Evolutionary conservation across 2,797 vertebrate species (phyloP).

Genomic region (Telmatherina bonti): DNA sequence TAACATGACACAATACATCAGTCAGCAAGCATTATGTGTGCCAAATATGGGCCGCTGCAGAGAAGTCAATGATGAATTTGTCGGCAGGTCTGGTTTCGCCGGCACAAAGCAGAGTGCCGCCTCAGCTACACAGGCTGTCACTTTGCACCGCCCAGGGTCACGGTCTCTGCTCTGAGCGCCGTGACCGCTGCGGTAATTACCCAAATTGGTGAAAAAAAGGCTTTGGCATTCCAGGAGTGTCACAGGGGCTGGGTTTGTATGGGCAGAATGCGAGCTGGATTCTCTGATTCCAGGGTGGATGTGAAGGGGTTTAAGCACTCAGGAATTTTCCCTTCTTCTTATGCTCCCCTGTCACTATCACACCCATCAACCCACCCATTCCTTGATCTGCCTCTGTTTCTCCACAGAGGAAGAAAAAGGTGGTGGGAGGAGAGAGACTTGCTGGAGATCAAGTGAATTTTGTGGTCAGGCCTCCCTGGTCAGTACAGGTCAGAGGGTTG

Average conservation of each 20-base stretch:
- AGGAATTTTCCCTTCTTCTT: slow-evolving; percentile 73
- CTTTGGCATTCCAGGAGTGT: slow-evolving; percentile 76
- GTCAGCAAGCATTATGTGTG: slow-evolving; percentile 51
- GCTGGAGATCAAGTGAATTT: slow-evolving; percentile 68
- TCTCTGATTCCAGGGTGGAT: slow-evolving; percentile 78
- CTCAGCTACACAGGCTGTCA: slow-evolving; percentile 72
- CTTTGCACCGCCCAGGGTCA: slow-evolving; percentile 73
- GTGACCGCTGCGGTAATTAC: slow-evolving; percentile 79
- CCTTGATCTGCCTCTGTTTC: slow-evolving; percentile 68
- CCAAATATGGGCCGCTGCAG: slow-evolving; percentile 56
- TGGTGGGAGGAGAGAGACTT: slow-evolving; percentile 58
- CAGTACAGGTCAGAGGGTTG: slow-evolving; percentile 60
- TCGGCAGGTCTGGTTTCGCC: slow-evolving; percentile 70
- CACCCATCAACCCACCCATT: slow-evolving; percentile 70
- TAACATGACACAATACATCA: slow-evolving; percentile 52
- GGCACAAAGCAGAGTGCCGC: slow-evolving; percentile 64
- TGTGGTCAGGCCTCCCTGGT: slow-evolving; percentile 54
- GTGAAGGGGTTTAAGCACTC: slow-evolving; percentile 77
- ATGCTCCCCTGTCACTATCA: slow-evolving; percentile 68
- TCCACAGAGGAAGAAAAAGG: slow-evolving; percentile 59
- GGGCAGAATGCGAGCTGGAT: slow-evolving; percentile 66
- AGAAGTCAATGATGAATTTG: slow-evolving; percentile 77
- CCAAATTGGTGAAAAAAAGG: slow-evolving; percentile 74
- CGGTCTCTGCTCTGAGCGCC: slow-evolving; percentile 74
- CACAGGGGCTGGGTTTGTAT: slow-evolving; percentile 75